Conservation (phyloP, 2,113 vertebrate genomes). For the Xenopus laevis region DNA sequence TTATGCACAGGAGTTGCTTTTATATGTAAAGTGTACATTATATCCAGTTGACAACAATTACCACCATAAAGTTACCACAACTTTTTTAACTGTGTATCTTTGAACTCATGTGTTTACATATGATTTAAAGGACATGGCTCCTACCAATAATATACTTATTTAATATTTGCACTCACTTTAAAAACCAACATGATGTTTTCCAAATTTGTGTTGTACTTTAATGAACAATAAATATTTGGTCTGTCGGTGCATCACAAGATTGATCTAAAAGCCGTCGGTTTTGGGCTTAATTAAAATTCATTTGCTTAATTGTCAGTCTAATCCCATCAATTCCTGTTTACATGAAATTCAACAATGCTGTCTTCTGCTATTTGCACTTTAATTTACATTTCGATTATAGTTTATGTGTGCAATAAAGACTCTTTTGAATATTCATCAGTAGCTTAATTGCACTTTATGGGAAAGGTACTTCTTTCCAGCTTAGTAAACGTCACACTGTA, state of each 20-base stretch:
- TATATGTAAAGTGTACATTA: too few relatives aligned
- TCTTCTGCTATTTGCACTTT: constrained; percentile 76
- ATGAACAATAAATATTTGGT: constrained; percentile 67
- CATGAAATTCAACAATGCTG: constrained; percentile 64
- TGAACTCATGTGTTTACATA: too few relatives aligned
- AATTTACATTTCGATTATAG: constrained; percentile 79
- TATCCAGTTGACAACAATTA: too few relatives aligned
- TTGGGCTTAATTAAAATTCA: constrained; percentile 71
- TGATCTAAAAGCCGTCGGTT: constrained; percentile 65
- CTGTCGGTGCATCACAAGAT: constrained; percentile 62
- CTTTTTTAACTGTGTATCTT: too few relatives aligned
- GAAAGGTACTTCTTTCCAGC: constrained; percentile 68
- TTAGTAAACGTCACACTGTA: constrained; percentile 68
- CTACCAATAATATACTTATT: too few relatives aligned
- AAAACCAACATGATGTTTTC: neutral
- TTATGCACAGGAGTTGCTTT: too few relatives aligned
- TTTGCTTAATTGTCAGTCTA: constrained; percentile 76
- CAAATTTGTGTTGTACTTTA: constrained; percentile 44
- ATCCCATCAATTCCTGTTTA: constrained; percentile 68
- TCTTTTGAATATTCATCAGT: constrained; percentile 81
- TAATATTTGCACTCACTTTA: neutral
- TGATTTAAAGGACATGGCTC: too few relatives aligned
- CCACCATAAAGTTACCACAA: too few relatives aligned
- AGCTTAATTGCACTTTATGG: constrained; percentile 59
- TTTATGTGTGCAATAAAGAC: constrained; percentile 74